Evolutionary conservation across 2,888 invertebrate genomes (phyloP), one percentile per base, ranked within the genome.

Genomic region (Biston stratarius): DNA sequence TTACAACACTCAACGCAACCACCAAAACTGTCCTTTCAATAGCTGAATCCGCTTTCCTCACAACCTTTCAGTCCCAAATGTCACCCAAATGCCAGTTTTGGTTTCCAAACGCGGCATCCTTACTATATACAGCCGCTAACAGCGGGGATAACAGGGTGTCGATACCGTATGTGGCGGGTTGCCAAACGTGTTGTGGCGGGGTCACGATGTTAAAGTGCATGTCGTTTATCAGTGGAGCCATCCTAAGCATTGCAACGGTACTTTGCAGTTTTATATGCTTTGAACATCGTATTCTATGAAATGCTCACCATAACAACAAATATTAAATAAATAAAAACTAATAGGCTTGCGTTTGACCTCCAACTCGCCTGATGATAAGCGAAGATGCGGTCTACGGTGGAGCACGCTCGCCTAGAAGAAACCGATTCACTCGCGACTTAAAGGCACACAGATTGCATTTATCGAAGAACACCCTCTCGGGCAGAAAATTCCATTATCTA

Each of bases 111-210:
- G 15, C 12, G n/a, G 53, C 52, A 38, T 45, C 48, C 45, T 58
- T 51, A 33, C 58, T 24, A 58, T 45, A 52, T 51, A 53, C 15
- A 53, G 53, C 64, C 49, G 15, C 55, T 60, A 60, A 65, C 55
- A 65, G 40, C 42, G 44, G 38, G 51, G 60, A 42, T 61, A 61
- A 66, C 61, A 53, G 56, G 49, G 65, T 66, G 65, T 59, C 60
- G 65, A 60, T 60, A 53, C 60, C 60, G 47, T 42, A 44, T 55
- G 55, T 65, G 65, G 60, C 60, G 55, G 49, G 12, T n/a, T 55
- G 65, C 65, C 65, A 65, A 65, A 55, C 49, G 38, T 36, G 58
- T 24, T 59, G 48, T 55, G 52, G 24, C 42, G 52, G n/a, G 65
- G n/a, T 53, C 40, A 49, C 34, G n/a, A 38, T 47, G 58, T 48